Evolutionary conservation across 1,140 invertebrate genomes (phyloP).

Genomic region (Ditylenchus dipsaci): DNA sequence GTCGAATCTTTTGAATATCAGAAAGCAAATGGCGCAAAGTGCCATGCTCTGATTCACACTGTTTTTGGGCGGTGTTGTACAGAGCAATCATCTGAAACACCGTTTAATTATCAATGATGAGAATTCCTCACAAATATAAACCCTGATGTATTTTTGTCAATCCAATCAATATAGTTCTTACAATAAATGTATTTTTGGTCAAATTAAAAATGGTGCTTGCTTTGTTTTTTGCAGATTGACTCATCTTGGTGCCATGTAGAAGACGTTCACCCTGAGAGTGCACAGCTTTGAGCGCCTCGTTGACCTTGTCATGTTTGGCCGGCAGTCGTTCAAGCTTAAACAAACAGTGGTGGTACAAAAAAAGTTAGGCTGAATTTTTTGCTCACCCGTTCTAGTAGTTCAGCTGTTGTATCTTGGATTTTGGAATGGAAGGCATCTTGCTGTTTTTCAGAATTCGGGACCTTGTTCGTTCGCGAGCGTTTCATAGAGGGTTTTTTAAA

Average conservation of each 20-base stretch:
- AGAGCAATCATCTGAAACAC: slow-evolving; percentile 19
- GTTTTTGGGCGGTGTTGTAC: slow-evolving; percentile 34
- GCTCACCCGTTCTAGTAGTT: too few species aligned
- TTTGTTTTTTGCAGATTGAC: slow-evolving; percentile 22
- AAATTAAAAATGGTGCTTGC: neutral
- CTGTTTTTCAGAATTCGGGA: too few species aligned
- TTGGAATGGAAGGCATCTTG: too few species aligned
- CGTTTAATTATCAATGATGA: neutral
- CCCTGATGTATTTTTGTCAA: neutral
- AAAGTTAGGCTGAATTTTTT: too few species aligned
- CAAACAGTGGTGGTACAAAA: too few species aligned
- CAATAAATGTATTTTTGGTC: neutral
- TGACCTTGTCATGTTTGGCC: slow-evolving; percentile 41
- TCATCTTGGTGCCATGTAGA: slow-evolving; percentile 27
- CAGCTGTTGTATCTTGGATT: too few species aligned
- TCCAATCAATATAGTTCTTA: neutral
- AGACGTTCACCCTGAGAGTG: slow-evolving; percentile 30
- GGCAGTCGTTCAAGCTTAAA: slow-evolving; percentile 34
- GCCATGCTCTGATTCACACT: slow-evolving; percentile 34
- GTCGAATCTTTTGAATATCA: too few species aligned
- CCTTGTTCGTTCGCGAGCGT: too few species aligned
- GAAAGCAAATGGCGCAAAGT: slow-evolving; percentile 17
- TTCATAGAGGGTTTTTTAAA: too few species aligned
- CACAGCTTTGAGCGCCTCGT: slow-evolving; percentile 32
- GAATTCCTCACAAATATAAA: neutral